Conservation (phyloP, 2,888 invertebrate genomes). For the Nomada flava region DNA sequence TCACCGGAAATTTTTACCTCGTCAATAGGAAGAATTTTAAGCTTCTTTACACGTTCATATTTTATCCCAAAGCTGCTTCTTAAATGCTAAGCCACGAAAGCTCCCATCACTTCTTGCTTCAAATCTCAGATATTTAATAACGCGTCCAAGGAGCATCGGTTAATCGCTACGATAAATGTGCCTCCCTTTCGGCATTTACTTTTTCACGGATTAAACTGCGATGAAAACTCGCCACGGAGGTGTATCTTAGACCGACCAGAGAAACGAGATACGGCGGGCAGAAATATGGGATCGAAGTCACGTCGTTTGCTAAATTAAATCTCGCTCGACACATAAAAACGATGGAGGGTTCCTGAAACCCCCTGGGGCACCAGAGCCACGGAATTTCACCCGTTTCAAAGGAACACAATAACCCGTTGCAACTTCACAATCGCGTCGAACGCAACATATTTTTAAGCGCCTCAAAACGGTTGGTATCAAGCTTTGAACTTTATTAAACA, state of each 20-base stretch:
- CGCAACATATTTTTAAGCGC: background rate
- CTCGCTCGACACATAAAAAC: slow-evolving; percentile 58
- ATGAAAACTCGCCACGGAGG: slow-evolving; percentile 10
- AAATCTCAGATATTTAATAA: slow-evolving; percentile 18
- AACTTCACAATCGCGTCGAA: slow-evolving; percentile 47
- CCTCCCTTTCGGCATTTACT: background rate
- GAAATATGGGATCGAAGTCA: slow-evolving; percentile 53
- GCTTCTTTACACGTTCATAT: background rate
- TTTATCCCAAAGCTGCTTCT: background rate
- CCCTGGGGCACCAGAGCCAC: slow-evolving; percentile 53
- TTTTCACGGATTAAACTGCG: background rate
- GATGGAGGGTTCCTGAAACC: slow-evolving; percentile 7
- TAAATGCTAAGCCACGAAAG: background rate
- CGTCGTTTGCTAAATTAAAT: slow-evolving; percentile 68
- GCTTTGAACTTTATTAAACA: background rate
- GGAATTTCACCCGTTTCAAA: slow-evolving; percentile 63
- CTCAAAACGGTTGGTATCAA: background rate
- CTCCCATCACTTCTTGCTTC: background rate
- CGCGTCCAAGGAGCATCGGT: background rate
- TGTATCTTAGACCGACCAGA: background rate
- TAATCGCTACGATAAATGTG: slow-evolving; percentile 15
- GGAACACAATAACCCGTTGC: slow-evolving; percentile 51
- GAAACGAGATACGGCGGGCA: slow-evolving; percentile 40
- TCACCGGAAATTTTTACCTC: too few species aligned
- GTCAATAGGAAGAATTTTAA: background rate